phyloP scores from a whole-genome alignment of 2,113 vertebrate genomes.

The Bubo scandiacus region DNA sequence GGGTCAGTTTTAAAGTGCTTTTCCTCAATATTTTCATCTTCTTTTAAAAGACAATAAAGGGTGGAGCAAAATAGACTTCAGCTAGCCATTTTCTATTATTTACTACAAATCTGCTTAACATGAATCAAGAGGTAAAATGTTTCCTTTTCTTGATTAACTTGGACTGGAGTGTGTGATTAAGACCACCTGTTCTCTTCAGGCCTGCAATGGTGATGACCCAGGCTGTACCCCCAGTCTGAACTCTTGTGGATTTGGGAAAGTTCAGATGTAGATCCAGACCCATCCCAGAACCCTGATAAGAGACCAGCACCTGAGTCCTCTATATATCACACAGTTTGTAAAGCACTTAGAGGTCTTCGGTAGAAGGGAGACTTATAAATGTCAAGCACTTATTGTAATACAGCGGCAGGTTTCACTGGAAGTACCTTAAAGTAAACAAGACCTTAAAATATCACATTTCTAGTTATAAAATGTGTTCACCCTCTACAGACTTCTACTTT shows the following conservation, averaged over 20 bases:
- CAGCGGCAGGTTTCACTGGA: neutral
- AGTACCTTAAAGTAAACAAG: neutral
- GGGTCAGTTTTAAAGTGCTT: neutral
- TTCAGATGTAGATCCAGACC: neutral
- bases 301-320: neutral
- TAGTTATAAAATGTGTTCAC: neutral
- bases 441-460: neutral
- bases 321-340: neutral
- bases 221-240: neutral
- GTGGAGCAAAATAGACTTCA: neutral
- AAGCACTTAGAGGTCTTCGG: neutral
- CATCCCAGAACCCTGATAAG: neutral
- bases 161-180: neutral
- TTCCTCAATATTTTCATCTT: neutral
- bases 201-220: neutral
- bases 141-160: neutral
- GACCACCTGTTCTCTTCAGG: neutral
- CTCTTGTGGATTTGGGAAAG: neutral
- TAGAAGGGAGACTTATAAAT: neutral
- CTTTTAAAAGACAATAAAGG: neutral
- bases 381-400: neutral
- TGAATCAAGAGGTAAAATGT: neutral
- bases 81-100: neutral
- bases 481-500: neutral
- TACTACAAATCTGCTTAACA: neutral